These are phyloP conservation scores for Ceratitis capitata DNA, from an alignment of 1,140 invertebrate genomes.

Conservation along the genomic window DNA sequence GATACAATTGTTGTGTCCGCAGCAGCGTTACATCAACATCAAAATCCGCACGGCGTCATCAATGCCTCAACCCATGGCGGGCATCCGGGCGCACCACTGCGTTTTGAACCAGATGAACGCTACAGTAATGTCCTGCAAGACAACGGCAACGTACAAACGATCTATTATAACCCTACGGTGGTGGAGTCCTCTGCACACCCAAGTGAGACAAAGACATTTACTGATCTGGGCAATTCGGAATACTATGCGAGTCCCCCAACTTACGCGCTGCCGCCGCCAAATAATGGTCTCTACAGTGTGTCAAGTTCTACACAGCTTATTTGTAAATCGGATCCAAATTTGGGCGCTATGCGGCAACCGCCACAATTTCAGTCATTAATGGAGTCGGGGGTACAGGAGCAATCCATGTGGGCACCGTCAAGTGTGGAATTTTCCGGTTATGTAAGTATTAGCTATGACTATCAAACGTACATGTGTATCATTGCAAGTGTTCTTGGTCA, in stretches of 20 bases:
- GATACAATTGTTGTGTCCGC: conserved; percentile 56
- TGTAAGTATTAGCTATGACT: conserved; percentile 51
- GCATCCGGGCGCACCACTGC: conserved; percentile 40
- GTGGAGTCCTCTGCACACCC: conserved; percentile 50
- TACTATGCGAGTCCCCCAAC: conserved; percentile 53
- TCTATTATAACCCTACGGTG: conserved; percentile 56
- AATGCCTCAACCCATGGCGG: conserved; percentile 42
- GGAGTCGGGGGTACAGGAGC: conserved; percentile 45
- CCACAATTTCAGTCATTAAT: conserved; percentile 52
- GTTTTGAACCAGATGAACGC: conserved; percentile 47
- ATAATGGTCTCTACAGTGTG: conserved; percentile 57
- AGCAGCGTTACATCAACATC: conserved; percentile 56
- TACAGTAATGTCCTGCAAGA: conserved; percentile 48
- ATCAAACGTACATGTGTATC: background rate
- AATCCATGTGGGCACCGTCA: conserved; percentile 48
- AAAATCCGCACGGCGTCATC: conserved; percentile 46
- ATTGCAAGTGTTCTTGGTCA: background rate
- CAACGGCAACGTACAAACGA: conserved; percentile 48
- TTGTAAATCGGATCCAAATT: conserved; percentile 55
- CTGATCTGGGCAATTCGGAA: conserved; percentile 53
- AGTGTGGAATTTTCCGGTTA: conserved; percentile 52
- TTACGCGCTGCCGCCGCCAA: conserved; percentile 51
- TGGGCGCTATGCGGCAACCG: conserved; percentile 51
- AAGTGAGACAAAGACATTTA: conserved; percentile 61
- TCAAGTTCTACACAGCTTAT: conserved; percentile 51